Base-by-base conservation (phyloP, 2,113 vertebrate species). In the Patagioenas fasciata region DNA sequence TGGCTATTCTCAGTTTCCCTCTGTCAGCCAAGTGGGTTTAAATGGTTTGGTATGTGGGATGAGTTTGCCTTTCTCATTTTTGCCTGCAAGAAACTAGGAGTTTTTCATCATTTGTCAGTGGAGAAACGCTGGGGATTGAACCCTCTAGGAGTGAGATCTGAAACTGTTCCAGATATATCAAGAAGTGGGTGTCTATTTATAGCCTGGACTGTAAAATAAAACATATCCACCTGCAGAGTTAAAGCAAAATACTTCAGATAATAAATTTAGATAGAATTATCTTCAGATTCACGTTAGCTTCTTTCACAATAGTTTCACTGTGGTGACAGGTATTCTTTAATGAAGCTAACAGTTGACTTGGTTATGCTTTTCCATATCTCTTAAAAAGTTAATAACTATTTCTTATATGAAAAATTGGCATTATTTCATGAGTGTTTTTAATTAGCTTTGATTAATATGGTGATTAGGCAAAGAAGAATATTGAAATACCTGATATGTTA, bases 161-260 rank as follows among this genome's bases (percentile, higher is more conserved):
- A 92, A 94, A 64, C 47, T 93, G 28, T 34, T 92, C 60, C 64
- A 94, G 85, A 91, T 79, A 73, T 85, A 69, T 85, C 34, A 64
- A 93, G 85, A 66, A 90, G 89, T 93, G 84, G 83, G 69, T 93
- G 84, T 95, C 86, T 96, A 5, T 93, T 95, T 92, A 87, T 95
- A 95, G 80, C 57, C 38, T 84, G 95, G 89, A 79, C 86, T 91
- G 77, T 74, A 61, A 94, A 92, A 88, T 71, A 92, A 81, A 93
- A 84, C 5, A 0, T 73, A 94, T 67, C 72, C 69, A 92, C 89
- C 86, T 95, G 91, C 77, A 53, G 89, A 97, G 56, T 92, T 95
- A 95, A 92, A 92, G 83, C 56, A 79, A 92, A 92, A 95, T 89
- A 81, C 32, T 64, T 86, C 57, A n/a, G 56, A 70, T 95, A 87